Base-by-base conservation (phyloP, 2,797 vertebrate genomes). In the Chloroceryle inda region DNA sequence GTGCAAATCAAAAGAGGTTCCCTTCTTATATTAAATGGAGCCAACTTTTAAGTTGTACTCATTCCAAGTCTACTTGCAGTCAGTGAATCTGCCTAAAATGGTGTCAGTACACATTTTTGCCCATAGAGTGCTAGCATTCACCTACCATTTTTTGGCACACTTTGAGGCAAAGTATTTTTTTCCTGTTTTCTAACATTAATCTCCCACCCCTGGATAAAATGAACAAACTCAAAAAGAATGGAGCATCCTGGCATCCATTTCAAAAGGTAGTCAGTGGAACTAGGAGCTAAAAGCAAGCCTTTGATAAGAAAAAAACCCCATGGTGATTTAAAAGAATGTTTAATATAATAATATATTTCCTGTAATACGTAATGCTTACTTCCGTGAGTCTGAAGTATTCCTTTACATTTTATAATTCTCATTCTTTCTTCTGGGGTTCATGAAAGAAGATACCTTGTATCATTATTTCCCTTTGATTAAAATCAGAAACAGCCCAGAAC, bases 221-320 rank as follows among this genome's bases (percentile, higher is more conserved):
- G 21, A 92, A 68, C 61, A 58, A 91, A 74, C 31, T 77, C 10
- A 38, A 87, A 49, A 82, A 38, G 44, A 88, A 62, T 3, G 2
- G 45, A 89, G 40, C 68, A n/a, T 62, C 56, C 58, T 78, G 45
- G 64, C 49, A 95, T 63, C 61, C 37, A 40, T 96, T 89, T 93
- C 45, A 80, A 75, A 84, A 94, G 27, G 35, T 45, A 74, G 26
- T 19, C 74, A 45, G 68, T 64, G 38, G n/a, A 88, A 74, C n/a
- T 53, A 71, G 42, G 62, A 78, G n/a, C 69, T 75, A 66, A 92
- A 94, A 85, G 50, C 24, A 87, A 92, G 66, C n/a, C 26, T 94
- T 81, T 88, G 92, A 86, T 75, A 93, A 89, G 94, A 88, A 92
- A 53, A 92, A 53, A 40, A 95, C 90, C 90, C 44, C 69, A 69